Percentiles rank a stretch among this genome's conserved stretches.
Conservation (phyloP, 2,888 invertebrate genomes). For the Nomada flava region DNA sequence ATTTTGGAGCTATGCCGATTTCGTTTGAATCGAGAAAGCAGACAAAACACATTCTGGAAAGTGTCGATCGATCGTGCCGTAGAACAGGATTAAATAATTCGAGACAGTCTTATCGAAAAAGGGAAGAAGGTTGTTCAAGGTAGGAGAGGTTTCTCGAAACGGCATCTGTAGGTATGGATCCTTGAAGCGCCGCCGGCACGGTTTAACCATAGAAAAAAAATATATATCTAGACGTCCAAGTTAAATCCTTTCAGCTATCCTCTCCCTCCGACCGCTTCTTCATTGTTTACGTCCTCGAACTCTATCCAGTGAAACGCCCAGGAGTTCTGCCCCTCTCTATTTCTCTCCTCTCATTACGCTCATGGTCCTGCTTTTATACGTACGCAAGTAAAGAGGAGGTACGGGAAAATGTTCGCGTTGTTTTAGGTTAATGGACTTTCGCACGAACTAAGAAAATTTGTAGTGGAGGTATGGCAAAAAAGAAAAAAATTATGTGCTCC, state of each 20-base stretch:
- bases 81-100: conserved; percentile 38
- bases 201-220: conserved; percentile 37
- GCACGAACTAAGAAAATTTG: conserved; percentile 43
- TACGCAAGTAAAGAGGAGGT: conserved; percentile 14
- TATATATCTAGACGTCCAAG: conserved; percentile 10
- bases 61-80: not conserved
- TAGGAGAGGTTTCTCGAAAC: conserved; percentile 5
- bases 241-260: conserved; percentile 30
- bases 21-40: not conserved
- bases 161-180: conserved; percentile 13
- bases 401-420: conserved; percentile 44
- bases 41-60: not conserved
- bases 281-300: conserved; percentile 66
- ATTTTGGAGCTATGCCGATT: conserved; percentile 1
- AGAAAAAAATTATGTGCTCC: conserved; percentile 31
- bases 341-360: not conserved
- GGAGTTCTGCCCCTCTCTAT: conserved; percentile 29
- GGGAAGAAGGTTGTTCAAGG: not conserved
- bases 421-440: conserved; percentile 55
- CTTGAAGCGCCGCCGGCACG: conserved; percentile 12
- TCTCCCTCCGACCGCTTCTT: conserved; percentile 41
- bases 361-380: conserved; percentile 8
- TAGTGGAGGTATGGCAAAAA: conserved; percentile 5
- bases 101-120: not conserved
- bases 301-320: conserved; percentile 45